These are phyloP conservation scores for Macrotis lagotis DNA, from an alignment of 2,113 vertebrate species.

Conservation along the genomic window DNA sequence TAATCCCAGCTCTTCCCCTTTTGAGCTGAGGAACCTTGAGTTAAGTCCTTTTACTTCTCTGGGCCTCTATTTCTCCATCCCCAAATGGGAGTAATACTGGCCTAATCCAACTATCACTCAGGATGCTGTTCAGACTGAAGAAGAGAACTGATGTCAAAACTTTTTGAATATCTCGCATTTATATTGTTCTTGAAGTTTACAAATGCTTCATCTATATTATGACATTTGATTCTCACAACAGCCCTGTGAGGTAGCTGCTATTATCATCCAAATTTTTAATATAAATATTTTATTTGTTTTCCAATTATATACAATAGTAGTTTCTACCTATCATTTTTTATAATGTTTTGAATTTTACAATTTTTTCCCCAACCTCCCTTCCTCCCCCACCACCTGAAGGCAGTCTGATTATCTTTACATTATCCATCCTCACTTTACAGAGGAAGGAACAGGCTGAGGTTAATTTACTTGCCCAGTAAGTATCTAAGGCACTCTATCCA, in stretches of 20 bases:
- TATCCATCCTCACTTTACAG: not conserved
- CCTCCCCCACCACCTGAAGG: too few species aligned
- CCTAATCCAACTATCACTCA: not conserved
- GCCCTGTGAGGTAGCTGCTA: not conserved
- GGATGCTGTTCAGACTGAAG: not conserved
- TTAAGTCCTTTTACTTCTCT: not conserved
- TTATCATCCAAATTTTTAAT: too few species aligned
- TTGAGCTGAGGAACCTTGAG: not conserved
- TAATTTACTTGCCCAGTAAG: not conserved
- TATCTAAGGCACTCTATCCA: not conserved
- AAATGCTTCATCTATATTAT: not conserved
- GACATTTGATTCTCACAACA: not conserved
- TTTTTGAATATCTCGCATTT: not conserved
- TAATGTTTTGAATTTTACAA: too few species aligned
- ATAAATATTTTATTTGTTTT: too few species aligned
- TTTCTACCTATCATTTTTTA: too few species aligned
- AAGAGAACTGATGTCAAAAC: not conserved
- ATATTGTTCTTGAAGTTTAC: not conserved
- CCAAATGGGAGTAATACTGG: not conserved
- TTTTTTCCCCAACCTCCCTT: too few species aligned
- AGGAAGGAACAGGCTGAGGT: not conserved
- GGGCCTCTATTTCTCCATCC: not conserved
- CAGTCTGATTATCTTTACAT: too few species aligned
- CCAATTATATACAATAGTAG: too few species aligned
- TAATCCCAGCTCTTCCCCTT: not conserved